phyloP scores from a whole-genome alignment of 1,140 invertebrate genomes.

The Cyphomyrmex costatus region DNA sequence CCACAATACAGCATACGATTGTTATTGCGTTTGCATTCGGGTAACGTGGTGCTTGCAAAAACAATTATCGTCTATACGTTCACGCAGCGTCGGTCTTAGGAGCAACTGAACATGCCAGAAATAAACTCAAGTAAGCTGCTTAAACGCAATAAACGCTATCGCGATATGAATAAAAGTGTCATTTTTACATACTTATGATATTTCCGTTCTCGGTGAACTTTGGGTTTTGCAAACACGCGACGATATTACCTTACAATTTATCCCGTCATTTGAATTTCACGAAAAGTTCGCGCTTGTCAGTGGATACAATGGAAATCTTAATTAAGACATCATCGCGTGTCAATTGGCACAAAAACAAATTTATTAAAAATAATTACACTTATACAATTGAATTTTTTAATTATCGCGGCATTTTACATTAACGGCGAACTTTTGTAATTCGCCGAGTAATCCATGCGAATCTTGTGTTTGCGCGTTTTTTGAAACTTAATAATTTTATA shows the following conservation, averaged over 20 bases:
- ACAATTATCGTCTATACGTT: not conserved
- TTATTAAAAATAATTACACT: not conserved
- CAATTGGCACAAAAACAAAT: not conserved
- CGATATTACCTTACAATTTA: not conserved
- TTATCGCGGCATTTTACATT: not conserved
- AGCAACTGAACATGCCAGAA: not conserved
- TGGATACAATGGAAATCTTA: not conserved
- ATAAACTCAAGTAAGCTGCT: constrained; percentile 20
- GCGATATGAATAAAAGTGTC: constrained; percentile 14
- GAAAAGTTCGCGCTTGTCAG: not conserved
- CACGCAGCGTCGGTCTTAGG: not conserved
- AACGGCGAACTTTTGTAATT: not conserved
- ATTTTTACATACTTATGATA: not conserved
- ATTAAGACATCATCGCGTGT: too few relatives aligned
- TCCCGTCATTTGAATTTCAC: not conserved
- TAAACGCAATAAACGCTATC: not conserved
- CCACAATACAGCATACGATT: not conserved
- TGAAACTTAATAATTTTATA: not conserved
- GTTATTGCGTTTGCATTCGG: not conserved
- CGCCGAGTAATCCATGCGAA: not conserved
- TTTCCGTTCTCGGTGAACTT: not conserved
- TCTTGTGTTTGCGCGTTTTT: not conserved
- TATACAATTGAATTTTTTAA: not conserved
- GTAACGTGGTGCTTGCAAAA: not conserved
- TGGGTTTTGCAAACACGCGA: not conserved